Evolutionary conservation across 2,113 vertebrate genomes (phyloP), one percentile per base, ranked within the genome.

Genomic region (Camelus dromedarius): DNA sequence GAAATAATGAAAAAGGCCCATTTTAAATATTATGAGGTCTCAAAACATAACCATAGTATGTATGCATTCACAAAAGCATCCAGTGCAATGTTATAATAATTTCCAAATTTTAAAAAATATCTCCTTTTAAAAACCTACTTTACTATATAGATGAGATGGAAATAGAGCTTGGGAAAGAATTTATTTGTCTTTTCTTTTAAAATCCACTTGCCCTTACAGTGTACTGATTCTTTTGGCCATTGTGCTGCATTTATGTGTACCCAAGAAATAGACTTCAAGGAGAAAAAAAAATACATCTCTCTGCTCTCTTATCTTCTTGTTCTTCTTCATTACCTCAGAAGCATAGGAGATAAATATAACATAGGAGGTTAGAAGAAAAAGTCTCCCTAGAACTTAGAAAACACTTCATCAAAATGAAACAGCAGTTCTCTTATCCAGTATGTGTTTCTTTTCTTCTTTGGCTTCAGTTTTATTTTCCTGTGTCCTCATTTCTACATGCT

Each of bases 371-470:
- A 76, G 89, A 86, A 77, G 67, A 92, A 95, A 94, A 96, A 72
- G 46, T 89, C 83, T 96, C 79, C 67, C 52, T 66, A 91, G 82
- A 70, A 94, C 81, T 97, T 96, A 6, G 1, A 91, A 95, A 96
- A 96, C 80, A 95, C 87, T 97, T 97, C 84, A 96, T 89, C 89
- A 95, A 96, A 95, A 95, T 97, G 80, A 97, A 98, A 88, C 56
- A 86, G 81, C 91, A 75, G 92, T 91, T 90, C 52, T 96, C 69
- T 95, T 93, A 85, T 85, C 52, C 58, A 50, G 20, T 89, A 90
- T 70, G 35, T 64, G 64, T 73, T 93, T 72, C 26, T 91, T 95
- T 26, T 82, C 84, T 87, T 87, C 86, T 96, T 56, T 96, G 88
- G 6, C 38, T 96, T 84, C 72, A 70, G 2, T 89, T 94, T 83